Base-by-base conservation (phyloP, 2,888 invertebrate species). In the Chrysomela aeneicollis region DNA sequence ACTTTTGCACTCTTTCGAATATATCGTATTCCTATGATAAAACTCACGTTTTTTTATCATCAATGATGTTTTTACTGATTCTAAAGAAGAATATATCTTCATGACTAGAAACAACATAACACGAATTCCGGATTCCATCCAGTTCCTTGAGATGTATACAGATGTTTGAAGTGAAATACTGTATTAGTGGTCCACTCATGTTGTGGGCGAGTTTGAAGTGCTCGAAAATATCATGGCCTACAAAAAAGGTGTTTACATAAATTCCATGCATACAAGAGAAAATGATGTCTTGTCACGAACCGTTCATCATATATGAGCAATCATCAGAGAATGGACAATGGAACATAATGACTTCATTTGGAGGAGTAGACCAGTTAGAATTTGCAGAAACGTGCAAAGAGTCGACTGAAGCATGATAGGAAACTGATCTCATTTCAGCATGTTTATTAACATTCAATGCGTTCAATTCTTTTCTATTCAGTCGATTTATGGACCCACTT, bases 331-430 rank as follows among this genome's bases (percentile, higher is more conserved):
- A 81, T 8, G 82, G 81, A 61, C 82, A 82, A 59, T 77, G 72
- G 66, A 71, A 81, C 6, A 54, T 54, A 15, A 53, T 42, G 15
- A 64, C 62, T 19, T 61, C 32, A 19, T 66, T 61, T 22, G 55
- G 47, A 50, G 57, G 50, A 17, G 59, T 59, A 2, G 64, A 64
- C 35, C 63, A 60, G 15, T 58, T 59, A 15, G 52, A 49, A 2
- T 51, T 50, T 15, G 61, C 46, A 19, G 59, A 18, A 37, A 57
- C 53, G 17, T 73, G 66, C 42, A 81, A 67, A 54, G 75, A 79
- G 67, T 82, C 81, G 57, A 74, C 77, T 9, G 82, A 82, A 18
- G 79, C 80, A 65, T 81, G 78, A 65, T 68, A 80, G 0, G 81
- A 80, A 35, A 73, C 74, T 10, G 79, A 69, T 12, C 77, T 71